phyloP scores from a whole-genome alignment of 2,113 vertebrate genomes.

The Galeopterus variegatus region DNA sequence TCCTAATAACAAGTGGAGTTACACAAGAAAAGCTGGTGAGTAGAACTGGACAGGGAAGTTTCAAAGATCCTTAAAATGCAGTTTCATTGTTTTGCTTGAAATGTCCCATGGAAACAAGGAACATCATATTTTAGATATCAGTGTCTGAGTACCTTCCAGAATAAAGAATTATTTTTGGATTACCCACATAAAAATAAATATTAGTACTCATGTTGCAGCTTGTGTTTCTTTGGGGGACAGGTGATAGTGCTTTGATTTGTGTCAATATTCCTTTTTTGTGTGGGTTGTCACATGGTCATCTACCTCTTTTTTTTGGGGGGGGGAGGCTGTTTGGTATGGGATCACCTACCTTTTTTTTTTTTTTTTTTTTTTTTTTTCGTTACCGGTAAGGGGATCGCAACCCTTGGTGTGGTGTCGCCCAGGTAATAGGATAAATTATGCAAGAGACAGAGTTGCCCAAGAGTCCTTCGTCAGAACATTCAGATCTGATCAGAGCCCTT shows the following conservation, averaged over 20 bases:
- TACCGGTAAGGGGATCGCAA: too few species aligned
- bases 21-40: not conserved
- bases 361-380: too few species aligned
- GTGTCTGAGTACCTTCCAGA: slow-evolving; percentile 62
- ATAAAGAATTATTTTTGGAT: slow-evolving; percentile 64
- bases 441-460: not conserved
- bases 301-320: not conserved
- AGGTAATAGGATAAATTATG: not conserved
- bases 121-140: slow-evolving; percentile 42
- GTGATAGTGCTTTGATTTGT: not conserved
- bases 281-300: not conserved
- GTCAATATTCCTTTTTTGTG: not conserved
- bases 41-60: not conserved
- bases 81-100: slow-evolving; percentile 63
- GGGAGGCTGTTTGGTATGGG: too few species aligned
- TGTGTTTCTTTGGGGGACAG: slow-evolving; percentile 12
- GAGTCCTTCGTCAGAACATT: not conserved
- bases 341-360: not conserved
- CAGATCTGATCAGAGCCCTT: not conserved
- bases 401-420: too few species aligned
- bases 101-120: slow-evolving; percentile 11
- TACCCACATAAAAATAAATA: slow-evolving; percentile 46
- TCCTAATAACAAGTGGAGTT: not conserved
- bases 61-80: not conserved
- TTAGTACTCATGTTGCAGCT: slow-evolving; percentile 13